A percentile compares a stretch with the other conserved stretches of the same genome.
Evolutionary conservation across 37 sponge, comb jelly and placozoan species (phyloP).

Genomic region (Tethya wilhelma): DNA sequence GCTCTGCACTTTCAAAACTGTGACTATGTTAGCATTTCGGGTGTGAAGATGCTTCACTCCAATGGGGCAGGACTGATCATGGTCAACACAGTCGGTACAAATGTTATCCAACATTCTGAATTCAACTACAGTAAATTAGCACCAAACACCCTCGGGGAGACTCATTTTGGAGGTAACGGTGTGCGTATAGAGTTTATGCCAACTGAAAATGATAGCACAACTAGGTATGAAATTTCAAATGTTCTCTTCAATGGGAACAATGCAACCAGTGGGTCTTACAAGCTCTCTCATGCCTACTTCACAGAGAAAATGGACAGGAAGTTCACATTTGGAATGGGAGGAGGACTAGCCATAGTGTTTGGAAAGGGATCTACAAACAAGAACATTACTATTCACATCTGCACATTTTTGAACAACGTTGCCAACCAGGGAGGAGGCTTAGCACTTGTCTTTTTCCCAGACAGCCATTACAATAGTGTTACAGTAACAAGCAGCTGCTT

Average conservation of each 20-base stretch:
- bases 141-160: neutral
- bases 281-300: neutral
- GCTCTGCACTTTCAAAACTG: constrained; percentile 7
- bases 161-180: neutral
- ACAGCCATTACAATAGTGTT: neutral
- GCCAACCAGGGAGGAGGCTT: constrained; percentile 7
- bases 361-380: neutral
- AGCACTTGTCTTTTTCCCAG: neutral
- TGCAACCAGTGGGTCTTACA: neutral
- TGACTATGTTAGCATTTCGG: neutral
- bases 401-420: neutral
- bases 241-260: constrained; percentile 8
- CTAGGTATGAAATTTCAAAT: constrained; percentile 2
- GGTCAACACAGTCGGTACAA: neutral
- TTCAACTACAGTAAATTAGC: neutral
- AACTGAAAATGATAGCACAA: neutral
- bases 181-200: neutral
- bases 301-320: neutral
- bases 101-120: neutral
- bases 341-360: constrained; percentile 3
- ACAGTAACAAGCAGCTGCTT: neutral
- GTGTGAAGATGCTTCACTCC: constrained; percentile 5
- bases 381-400: neutral
- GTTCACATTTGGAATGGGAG: neutral
- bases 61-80: constrained; percentile 12